Base-by-base conservation (phyloP, 2,797 vertebrate species). In the Gastrophryne carolinensis region DNA sequence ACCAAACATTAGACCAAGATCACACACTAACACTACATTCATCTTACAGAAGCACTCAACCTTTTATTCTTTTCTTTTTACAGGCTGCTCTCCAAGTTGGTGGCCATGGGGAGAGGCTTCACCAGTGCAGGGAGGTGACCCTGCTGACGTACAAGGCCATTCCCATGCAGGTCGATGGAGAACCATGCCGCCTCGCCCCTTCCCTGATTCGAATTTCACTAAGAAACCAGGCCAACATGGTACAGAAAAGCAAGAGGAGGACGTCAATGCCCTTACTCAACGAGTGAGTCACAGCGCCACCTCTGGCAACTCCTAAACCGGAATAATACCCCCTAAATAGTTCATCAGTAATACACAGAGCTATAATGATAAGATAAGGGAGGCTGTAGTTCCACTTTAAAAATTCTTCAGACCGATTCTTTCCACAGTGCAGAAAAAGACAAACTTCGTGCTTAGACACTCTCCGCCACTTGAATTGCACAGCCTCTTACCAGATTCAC, bases 171-270 rank as follows among this genome's bases (percentile, higher is more conserved):
- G 97, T 99, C 83, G 97, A 98, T 0, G 97, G 97, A 0, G 97
- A 99, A 78, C 97, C 97, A 0, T 99, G 97, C 12, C 90, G 96
- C 1, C 35, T 99, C 82, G 94, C 96, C 34, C 96, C 97, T 0
- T 98, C 96, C 0, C 95, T 97, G 27, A 95, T 99, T 47, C 92
- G 90, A 0, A 99, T 99, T 83, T 97, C 94, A 32, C 84, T 99
- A 10, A 91, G 96, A 84, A 99, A 98, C 83, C 97, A 99, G 87
- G 97, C 97, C 90, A 98, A 98, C 87, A 98, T 99, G 97, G 95
- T 99, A 71, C 97, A 99, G 93, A 99, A 99, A 84, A 95, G 94
- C 93, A 98, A 98, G 91, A 91, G 96, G 82, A 93, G 96, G 60
- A 97, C 95, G 0, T 98, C 96, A 0, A 96, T 98, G 87, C 96